Percentiles rank a stretch among this genome's conserved stretches.
phyloP scores from a whole-genome alignment of 2,888 invertebrate species.

The Drosophila algonquin region DNA sequence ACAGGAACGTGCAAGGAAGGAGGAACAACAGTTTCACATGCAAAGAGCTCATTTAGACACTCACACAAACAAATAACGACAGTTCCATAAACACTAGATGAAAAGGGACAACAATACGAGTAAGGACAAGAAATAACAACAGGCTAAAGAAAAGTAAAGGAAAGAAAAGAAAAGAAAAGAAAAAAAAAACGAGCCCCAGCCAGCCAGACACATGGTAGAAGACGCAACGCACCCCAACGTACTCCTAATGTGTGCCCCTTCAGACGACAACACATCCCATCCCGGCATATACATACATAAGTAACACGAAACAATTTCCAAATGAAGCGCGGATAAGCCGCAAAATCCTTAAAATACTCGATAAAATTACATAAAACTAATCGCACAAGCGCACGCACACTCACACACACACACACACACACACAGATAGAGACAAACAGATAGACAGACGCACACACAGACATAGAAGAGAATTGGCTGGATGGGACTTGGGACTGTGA shows the following conservation, averaged over 20 bases:
- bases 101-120: slow-evolving; percentile 41
- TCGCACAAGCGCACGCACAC: slow-evolving; percentile 76
- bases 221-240: slow-evolving; percentile 7
- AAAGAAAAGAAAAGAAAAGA: slow-evolving; percentile 43
- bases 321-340: slow-evolving; percentile 79
- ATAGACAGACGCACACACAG: slow-evolving; percentile 12
- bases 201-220: slow-evolving; percentile 13
- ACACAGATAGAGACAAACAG: slow-evolving; percentile 11
- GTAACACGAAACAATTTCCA: slow-evolving; percentile 78
- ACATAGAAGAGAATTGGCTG: slow-evolving; percentile 41
- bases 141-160: slow-evolving; percentile 8
- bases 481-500: slow-evolving; percentile 39
- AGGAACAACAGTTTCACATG: slow-evolving; percentile 53
- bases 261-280: slow-evolving; percentile 25
- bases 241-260: slow-evolving; percentile 3
- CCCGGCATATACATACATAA: slow-evolving; percentile 73
- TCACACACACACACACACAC: slow-evolving; percentile 18
- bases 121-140: slow-evolving; percentile 23
- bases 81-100: slow-evolving; percentile 68
- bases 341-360: slow-evolving; percentile 82
- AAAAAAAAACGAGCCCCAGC: slow-evolving; percentile 17
- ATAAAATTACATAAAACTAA: slow-evolving; percentile 83
- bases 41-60: slow-evolving; percentile 72
- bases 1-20: neutral
- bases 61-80: slow-evolving; percentile 64